Evolutionary conservation across 2,888 invertebrate genomes (phyloP), one percentile per base, ranked within the genome.

Genomic region (Stegana nigrithorax): DNA sequence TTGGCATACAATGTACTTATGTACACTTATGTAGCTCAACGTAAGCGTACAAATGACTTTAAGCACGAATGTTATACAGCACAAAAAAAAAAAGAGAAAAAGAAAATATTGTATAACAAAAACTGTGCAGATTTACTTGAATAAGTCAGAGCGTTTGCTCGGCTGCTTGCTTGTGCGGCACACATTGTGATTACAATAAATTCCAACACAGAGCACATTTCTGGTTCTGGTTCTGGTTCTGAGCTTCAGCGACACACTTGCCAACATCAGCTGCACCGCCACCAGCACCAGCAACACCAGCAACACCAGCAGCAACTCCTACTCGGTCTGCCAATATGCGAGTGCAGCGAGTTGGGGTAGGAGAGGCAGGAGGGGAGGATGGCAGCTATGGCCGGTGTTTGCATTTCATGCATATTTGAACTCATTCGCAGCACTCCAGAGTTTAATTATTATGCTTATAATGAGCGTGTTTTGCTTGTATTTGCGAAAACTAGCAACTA

Each of bases 391-490:
- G 19, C 1, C 12, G 2, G 1, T 47, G 47, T 47, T 47, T 47
- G 5, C 23, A 23, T 21, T 47, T 47, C 25, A 23, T 21, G n/a
- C 47, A 23, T 23, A 47, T 47, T 47, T 47, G 21, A 27, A 25
- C 42, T n/a, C n/a, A n/a, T 57, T 57, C 42, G 36, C 14, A 17
- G 7, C 26, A 39, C 65, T 65, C 65, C 62, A 32, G 62, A 59
- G 65, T 56, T 59, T 65, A 65, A 62, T 65, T 65, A 65, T 53
- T 56, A 29, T 61, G 42, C 55, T 65, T 65, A 65, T 64, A 53
- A 51, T 57, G 57, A 50, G 45, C 58, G 42, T 32, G 14, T 25
- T 50, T 50, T n/a, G n/a, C n/a, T n/a, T n/a, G n/a, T n/a, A n/a
- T n/a, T n/a, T n/a, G n/a, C n/a, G 50, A 47, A 21, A 47, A 47